Conservation (phyloP, 2,888 invertebrate species). For the Xylocampa areola region DNA sequence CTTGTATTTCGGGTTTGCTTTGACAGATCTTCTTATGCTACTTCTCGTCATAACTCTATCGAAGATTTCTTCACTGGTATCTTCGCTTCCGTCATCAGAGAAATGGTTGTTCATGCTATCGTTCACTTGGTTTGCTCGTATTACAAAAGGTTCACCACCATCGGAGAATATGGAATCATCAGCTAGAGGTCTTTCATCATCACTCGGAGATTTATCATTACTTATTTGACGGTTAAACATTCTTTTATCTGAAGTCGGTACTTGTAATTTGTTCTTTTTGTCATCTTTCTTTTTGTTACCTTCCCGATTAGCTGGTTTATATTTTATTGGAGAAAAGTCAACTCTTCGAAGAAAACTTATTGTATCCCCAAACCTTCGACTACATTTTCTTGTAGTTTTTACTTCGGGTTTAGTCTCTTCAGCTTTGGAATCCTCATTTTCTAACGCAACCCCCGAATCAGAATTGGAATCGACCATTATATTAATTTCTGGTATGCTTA, state of each 20-base stretch:
- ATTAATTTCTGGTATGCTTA: conserved; percentile 76
- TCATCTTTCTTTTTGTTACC: conserved; percentile 80
- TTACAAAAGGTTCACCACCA: conserved; percentile 72
- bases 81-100: conserved; percentile 86
- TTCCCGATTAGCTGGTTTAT: conserved; percentile 79
- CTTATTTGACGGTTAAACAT: conserved; percentile 73
- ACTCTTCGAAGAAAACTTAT: conserved; percentile 85
- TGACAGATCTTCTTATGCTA: conserved; percentile 83
- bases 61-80: conserved; percentile 86
- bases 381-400: conserved; percentile 81
- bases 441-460: conserved; percentile 84
- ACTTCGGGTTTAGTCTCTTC: conserved; percentile 74
- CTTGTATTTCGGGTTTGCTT: conserved; percentile 87
- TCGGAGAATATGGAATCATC: conserved; percentile 78
- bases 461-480: conserved; percentile 83
- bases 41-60: conserved; percentile 86
- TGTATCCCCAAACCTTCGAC: conserved; percentile 83
- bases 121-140: conserved; percentile 81
- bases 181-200: conserved; percentile 73
- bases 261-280: conserved; percentile 78
- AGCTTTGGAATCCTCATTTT: conserved; percentile 78
- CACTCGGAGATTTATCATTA: conserved; percentile 78
- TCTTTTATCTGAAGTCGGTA: conserved; percentile 71
- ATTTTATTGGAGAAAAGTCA: conserved; percentile 87
- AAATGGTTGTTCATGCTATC: conserved; percentile 88